phyloP scores from a whole-genome alignment of 2,888 invertebrate species.

The Phortica okadai region DNA sequence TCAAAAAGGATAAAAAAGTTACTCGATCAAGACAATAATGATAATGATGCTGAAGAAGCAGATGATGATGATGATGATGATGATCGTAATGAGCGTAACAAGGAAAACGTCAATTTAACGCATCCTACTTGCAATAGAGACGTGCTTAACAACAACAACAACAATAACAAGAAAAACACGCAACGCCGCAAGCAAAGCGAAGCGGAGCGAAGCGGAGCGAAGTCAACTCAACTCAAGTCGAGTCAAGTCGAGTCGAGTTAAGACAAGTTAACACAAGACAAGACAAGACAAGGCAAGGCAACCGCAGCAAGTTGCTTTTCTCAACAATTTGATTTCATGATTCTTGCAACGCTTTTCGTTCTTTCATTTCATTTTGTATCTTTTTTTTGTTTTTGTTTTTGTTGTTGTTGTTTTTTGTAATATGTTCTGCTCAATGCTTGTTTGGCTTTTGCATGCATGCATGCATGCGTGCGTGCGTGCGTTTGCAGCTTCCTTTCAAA shows the following conservation, averaged over 20 bases:
- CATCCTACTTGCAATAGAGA: slow-evolving; percentile 25
- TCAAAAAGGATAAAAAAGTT: not conserved
- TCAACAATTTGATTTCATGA: not conserved
- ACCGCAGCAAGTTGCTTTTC: slow-evolving; percentile 13
- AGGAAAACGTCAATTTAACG: slow-evolving; percentile 27
- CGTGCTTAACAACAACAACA: slow-evolving; percentile 16
- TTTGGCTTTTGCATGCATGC: slow-evolving; percentile 11
- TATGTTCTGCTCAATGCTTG: slow-evolving; percentile 34
- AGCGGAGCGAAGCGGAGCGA: not conserved
- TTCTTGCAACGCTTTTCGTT: not conserved
- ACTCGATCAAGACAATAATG: too few relatives aligned
- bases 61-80: not conserved
- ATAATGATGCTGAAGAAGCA: not conserved
- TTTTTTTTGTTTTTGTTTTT: slow-evolving; percentile 4
- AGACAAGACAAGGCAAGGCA: not conserved
- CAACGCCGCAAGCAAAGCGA: slow-evolving; percentile 6
- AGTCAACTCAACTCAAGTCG: too few relatives aligned
- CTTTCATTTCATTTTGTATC: not conserved
- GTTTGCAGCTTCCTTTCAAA: slow-evolving; percentile 66
- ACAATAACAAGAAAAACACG: slow-evolving; percentile 11
- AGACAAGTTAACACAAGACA: not conserved
- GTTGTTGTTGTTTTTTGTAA: not conserved
- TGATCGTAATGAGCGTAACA: not conserved
- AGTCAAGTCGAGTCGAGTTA: too few relatives aligned
- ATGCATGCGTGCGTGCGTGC: slow-evolving; percentile 34